Percentiles rank a stretch among this genome's conserved stretches.
phyloP scores from a whole-genome alignment of 2,888 invertebrate species.

The Litoditis marina region DNA sequence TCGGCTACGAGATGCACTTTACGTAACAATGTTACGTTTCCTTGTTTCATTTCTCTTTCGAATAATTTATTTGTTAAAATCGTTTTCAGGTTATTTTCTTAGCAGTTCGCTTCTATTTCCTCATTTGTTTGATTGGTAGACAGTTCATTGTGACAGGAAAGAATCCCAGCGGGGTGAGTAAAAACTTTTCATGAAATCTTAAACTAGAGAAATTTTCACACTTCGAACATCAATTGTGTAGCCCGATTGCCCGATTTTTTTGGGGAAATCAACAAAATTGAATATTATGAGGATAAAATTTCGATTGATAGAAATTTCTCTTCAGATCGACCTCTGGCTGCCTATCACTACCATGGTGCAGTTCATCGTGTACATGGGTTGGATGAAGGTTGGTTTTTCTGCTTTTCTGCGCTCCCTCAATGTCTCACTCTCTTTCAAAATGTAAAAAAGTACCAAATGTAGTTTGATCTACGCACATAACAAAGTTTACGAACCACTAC shows the following conservation, averaged over 20 bases:
- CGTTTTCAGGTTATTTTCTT: slow-evolving; percentile 34
- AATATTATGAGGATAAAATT: background rate
- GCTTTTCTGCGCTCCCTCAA: no score
- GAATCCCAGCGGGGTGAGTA: slow-evolving; percentile 31
- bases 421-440: no score
- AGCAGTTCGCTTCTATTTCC: slow-evolving; percentile 45
- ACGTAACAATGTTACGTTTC: no score
- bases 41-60: no score
- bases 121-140: slow-evolving; percentile 41
- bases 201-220: background rate
- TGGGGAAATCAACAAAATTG: background rate
- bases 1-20: no score
- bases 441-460: no score
- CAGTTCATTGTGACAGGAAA: slow-evolving; percentile 44
- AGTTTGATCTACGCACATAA: no score
- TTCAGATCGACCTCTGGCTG: slow-evolving; percentile 53
- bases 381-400: slow-evolving; percentile 51
- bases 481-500: no score
- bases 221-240: background rate
- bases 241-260: background rate
- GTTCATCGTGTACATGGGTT: slow-evolving; percentile 52
- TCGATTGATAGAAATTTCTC: background rate
- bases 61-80: no score
- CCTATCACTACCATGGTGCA: slow-evolving; percentile 55
- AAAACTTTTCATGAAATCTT: background rate